Conservation (phyloP, 2,113 vertebrate genomes). For the Emydura subglobosa region DNA sequence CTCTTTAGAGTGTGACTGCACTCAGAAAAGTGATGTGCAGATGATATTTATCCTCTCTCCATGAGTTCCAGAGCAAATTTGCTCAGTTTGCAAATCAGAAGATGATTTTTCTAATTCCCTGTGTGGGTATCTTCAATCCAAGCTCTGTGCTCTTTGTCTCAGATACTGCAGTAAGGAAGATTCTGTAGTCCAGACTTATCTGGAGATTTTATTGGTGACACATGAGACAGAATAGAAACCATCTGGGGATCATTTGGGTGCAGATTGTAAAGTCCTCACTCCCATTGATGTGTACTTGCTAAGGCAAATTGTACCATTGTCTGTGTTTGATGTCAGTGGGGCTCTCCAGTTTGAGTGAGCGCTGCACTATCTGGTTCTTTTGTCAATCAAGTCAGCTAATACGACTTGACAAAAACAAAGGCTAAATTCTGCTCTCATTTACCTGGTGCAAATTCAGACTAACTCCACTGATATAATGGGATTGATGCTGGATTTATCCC, state of each 20-base stretch:
- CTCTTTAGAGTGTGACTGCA: background rate
- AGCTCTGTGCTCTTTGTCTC: background rate
- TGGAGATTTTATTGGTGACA: background rate
- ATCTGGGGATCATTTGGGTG: background rate
- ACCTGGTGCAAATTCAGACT: background rate
- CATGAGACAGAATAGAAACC: background rate
- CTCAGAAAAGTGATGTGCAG: background rate
- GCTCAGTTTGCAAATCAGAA: background rate
- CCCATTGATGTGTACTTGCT: fast-evolving
- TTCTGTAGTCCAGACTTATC: background rate
- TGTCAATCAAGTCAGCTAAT: background rate
- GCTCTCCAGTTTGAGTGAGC: background rate
- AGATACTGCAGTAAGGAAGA: background rate
- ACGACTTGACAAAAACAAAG: background rate
- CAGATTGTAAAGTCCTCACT: background rate
- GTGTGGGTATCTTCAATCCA: background rate
- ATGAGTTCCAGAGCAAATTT: background rate
- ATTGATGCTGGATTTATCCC: background rate
- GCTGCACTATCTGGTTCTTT: fast-evolving
- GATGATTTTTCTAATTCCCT: background rate
- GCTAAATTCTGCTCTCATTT: background rate
- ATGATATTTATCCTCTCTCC: background rate
- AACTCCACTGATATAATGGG: background rate
- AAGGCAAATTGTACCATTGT: background rate
- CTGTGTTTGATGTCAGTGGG: background rate